Evolutionary conservation across 2,113 vertebrate species (phyloP).

Genomic region (Cacatua alba): DNA sequence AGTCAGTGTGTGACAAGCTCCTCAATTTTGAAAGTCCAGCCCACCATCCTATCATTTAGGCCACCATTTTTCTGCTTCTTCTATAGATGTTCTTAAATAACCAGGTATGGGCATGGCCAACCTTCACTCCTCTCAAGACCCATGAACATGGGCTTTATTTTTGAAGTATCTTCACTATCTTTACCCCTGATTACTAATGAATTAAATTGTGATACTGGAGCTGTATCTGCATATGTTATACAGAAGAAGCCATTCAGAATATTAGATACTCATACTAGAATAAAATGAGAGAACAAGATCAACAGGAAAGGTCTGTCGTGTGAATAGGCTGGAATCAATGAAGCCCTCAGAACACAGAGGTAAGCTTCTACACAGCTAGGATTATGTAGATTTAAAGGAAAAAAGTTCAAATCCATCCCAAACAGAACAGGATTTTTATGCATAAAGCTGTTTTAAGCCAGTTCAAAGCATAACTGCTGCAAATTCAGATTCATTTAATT

Average conservation of each 20-base stretch:
- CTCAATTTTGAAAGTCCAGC: not conserved
- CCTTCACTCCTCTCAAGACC: not conserved
- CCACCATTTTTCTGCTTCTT: not conserved
- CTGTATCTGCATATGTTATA: not conserved
- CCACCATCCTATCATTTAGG: not conserved
- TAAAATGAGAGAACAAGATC: not conserved
- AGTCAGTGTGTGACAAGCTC: not conserved
- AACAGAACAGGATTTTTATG: not conserved
- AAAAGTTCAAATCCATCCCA: not conserved
- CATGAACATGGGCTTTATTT: not conserved
- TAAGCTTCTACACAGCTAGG: not conserved
- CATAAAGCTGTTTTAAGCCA: not conserved
- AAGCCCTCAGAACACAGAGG: not conserved
- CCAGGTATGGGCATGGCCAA: not conserved
- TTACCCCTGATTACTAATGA: not conserved
- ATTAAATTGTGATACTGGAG: not conserved
- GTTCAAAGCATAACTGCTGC: not conserved
- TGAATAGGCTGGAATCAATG: not conserved
- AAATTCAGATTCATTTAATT: not conserved
- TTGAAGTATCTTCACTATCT: not conserved
- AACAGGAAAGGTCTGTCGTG: not conserved
- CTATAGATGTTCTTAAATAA: not conserved
- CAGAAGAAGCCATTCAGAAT: not conserved
- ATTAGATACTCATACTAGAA: not conserved
- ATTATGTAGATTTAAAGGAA: not conserved